Percentiles rank a stretch among this genome's conserved stretches.
phyloP scores from a whole-genome alignment of 1,140 invertebrate genomes.

The Manduca sexta region DNA sequence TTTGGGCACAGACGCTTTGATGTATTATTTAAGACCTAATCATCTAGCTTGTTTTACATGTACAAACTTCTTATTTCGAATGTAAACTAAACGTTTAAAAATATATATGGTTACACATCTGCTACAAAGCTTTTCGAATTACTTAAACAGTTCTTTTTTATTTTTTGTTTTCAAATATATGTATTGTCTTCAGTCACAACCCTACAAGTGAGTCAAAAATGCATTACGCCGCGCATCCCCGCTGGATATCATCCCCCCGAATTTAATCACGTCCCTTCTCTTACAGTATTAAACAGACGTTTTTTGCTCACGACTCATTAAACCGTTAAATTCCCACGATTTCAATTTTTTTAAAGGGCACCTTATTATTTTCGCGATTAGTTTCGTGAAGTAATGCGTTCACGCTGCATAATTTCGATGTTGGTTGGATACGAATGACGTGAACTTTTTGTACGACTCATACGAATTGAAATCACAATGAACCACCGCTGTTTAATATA shows the following conservation, averaged over 20 bases:
- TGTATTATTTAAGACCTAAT: too few relatives aligned
- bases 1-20: too few relatives aligned
- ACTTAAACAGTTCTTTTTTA: too few relatives aligned
- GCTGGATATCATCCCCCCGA: constrained; percentile 63
- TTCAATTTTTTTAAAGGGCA: constrained; percentile 46
- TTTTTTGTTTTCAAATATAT: too few relatives aligned
- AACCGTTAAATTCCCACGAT: constrained; percentile 61
- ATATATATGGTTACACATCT: too few relatives aligned
- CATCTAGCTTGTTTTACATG: too few relatives aligned
- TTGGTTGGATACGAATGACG: constrained; percentile 29
- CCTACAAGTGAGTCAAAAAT: constrained; percentile 43
- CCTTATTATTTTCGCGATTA: constrained; percentile 61
- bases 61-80: too few relatives aligned
- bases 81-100: too few relatives aligned
- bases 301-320: constrained; percentile 60
- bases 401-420: constrained; percentile 66
- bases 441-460: constrained; percentile 43
- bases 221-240: constrained; percentile 63
- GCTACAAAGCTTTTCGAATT: too few relatives aligned
- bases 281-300: constrained; percentile 57
- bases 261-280: constrained; percentile 63
- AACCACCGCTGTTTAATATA: constrained; percentile 41
- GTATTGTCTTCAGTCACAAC: constrained; percentile 16
- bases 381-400: constrained; percentile 59
- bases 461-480: constrained; percentile 30